Evolutionary conservation across 2,113 vertebrate species (phyloP), one percentile per base, ranked within the genome.

Genomic region (Pelodiscus sinensis): DNA sequence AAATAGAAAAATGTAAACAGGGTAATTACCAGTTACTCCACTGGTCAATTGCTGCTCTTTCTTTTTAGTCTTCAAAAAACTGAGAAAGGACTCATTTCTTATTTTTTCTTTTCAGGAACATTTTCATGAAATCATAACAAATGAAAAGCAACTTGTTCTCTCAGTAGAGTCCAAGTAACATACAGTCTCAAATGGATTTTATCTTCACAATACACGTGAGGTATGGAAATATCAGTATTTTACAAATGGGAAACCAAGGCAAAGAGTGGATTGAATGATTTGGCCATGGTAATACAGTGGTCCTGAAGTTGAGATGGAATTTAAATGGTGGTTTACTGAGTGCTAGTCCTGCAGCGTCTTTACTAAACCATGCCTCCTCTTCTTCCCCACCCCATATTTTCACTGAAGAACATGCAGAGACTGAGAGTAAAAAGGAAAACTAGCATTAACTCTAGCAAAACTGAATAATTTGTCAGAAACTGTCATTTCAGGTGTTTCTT

Each of bases 371-470:
- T 86, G 78, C 19, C 15, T 94, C 86, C 90, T 94, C 15, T 94
- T 85, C 90, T 94, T 51, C 22, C 52, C 22, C 44, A 84, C 78
- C 71, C 18, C 35, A 2, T 25, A 16, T 57, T 44, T 82, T 94
- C 89, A 92, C n/a, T 83, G 88, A 87, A 96, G 94, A 95, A 95
- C 90, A 62, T 95, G 95, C 81, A 89, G 27, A 88, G 84, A 88
- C 73, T 94, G 91, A 91, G 89, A n/a, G 79, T 56, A 27, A 44
- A 27, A 52, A 95, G 62, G 75, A 95, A 94, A 93, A 90, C 9
- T 14, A 80, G 62, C 84, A 56, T 93, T 92, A 88, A 92, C 54
- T 89, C 60, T 84, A 18, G 6, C 15, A 81, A 68, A 10, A 0
- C 5, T 79, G 77, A 92, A 85, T 85, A 68, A 84, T 85, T 56